Base-by-base conservation (phyloP, 2,888 invertebrate genomes). In the Empis livida region DNA sequence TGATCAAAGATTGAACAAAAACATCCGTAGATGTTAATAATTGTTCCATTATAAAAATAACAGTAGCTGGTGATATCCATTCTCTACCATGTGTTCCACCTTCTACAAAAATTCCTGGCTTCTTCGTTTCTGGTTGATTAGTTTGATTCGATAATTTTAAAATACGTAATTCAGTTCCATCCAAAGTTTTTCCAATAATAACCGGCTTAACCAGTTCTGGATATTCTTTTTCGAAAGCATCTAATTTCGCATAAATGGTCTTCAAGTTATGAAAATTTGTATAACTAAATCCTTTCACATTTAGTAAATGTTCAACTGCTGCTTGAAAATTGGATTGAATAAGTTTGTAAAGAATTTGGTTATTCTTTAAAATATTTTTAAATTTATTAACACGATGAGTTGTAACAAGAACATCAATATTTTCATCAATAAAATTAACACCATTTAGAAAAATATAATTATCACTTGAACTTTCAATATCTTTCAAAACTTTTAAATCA, bases 21-120 rank as follows among this genome's bases (percentile, higher is more conserved):
- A 64, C 55, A 23, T 77, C 68, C 0, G 70, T 62, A 32, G 79
- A 79, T 47, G 71, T 73, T 10, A 81, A 62, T 5, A 84, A 61
- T 58, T 82, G 74, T 51, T 80, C 74, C 6, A 77, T 62, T 2
- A 83, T 65, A 55, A 77, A 83, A 0, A 80, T 76, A 0, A 78
- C 63, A 0, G 79, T 72, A 0, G 82, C 79, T 0, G 83, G 77
- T 0, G 78, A 74, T 5, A 84, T 73, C 84, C 83, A 90, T 64
- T 90, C 89, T 42, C 88, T 77, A 0, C 78, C 84, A 50, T 85
- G 76, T 56, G 84, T 82, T 37, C 77, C 78, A 31, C 67, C 76
- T 59, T 81, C 80, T 47, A 81, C 68, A 51, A 81, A 76, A 48
- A 81, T 68, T 1, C 68, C 76, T 10, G 23, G 23, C 9, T 27